Evolutionary conservation across 2,113 vertebrate species (phyloP), one percentile per base, ranked within the genome.

Genomic region (Aspidoscelis tigris): DNA sequence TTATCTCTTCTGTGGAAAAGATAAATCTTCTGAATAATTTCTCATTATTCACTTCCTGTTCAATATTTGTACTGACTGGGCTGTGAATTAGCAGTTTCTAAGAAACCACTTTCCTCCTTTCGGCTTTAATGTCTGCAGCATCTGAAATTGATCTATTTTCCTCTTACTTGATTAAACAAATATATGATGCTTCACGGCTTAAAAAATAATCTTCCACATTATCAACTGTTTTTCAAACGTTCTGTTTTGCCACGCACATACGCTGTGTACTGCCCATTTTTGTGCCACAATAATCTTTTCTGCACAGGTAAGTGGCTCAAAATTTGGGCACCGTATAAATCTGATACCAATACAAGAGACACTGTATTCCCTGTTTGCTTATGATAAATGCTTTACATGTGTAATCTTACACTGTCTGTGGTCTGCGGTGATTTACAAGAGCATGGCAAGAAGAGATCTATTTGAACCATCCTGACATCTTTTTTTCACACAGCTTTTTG

Each of bases 1-100:
- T 16, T 47, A 64, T 44, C 18, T 11, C 21, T 81, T 81, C n/a
- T 53, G 22, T 58, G 39, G 18, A 43, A 6, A 43, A 24, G 20
- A 72, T 58, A 80, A 47, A 33, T 53, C 68, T 81, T 64, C 73
- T 61, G 70, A 81, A 26, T 10, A 69, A 69, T 80, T 33, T 33
- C 33, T 58, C 6, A 70, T 50, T 80, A 80, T 55, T 55, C 50
- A 55, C 9, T 58, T 58, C 50, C 33, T 81, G 20, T 41, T 72
- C 78, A 53, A 53, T 53, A 80, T 69, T 68, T 53, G 2, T 39
- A 70, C 7, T 70, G 26, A 22, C 9, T 70, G 26, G 39, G 33
- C 66, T 55, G 20, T 80, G 65, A 69, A 80, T 55, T 71, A 33
- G 44, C 16, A 21, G 44, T 70, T 80, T 55, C 65, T 81, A 71